Conservation (phyloP, 2,113 vertebrate genomes). For the Phasianus colchicus region DNA sequence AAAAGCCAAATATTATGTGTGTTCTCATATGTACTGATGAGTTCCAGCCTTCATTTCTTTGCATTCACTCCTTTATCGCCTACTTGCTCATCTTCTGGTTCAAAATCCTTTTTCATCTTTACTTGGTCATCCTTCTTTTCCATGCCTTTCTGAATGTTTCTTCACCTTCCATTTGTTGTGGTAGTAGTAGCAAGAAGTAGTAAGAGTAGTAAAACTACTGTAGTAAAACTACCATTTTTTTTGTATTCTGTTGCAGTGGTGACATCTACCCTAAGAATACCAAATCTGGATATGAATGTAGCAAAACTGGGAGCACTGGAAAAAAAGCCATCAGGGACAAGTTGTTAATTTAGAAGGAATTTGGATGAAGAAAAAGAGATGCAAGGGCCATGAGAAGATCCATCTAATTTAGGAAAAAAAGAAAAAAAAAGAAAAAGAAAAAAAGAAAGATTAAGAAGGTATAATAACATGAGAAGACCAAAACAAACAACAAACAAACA, state of each 20-base stretch:
- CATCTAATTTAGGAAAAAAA: too few relatives aligned
- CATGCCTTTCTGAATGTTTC: neutral
- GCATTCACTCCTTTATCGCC: neutral
- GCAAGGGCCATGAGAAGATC: too few relatives aligned
- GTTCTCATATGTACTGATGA: neutral
- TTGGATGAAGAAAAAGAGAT: too few relatives aligned
- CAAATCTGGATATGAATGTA: neutral
- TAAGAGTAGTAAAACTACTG: too few relatives aligned
- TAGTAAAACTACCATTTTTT: neutral
- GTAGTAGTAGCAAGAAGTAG: too few relatives aligned
- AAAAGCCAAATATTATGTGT: neutral
- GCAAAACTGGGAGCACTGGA: neutral
- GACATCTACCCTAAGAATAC: neutral
- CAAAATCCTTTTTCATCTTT: neutral
- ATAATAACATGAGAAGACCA: too few relatives aligned
- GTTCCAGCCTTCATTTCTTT: neutral
- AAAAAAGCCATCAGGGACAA: neutral
- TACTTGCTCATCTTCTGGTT: neutral
- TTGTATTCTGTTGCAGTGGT: neutral
- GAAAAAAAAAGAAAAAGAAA: too few relatives aligned
- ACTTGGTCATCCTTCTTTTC: neutral
- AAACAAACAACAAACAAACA: too few relatives aligned
- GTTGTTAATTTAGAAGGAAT: neutral
- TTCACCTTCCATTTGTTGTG: neutral
- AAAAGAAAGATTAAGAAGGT: too few relatives aligned